Conservation (phyloP, 2,113 vertebrate species). For the Vanacampus margaritifer region DNA sequence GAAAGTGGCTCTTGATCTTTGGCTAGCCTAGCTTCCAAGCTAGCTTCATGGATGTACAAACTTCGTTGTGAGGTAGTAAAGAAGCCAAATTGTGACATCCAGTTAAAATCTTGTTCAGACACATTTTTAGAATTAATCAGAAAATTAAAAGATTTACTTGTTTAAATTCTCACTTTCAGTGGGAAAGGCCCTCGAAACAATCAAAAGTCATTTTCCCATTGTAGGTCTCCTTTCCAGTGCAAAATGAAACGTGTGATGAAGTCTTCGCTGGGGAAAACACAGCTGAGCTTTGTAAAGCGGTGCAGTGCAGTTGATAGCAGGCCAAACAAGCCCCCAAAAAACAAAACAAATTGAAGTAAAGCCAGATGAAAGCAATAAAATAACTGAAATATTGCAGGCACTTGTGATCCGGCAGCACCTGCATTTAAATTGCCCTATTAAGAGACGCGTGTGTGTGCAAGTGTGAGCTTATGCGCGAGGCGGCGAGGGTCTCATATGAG, state of each 20-base stretch:
- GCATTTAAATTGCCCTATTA: constrained; percentile 65
- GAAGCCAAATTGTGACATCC: too few species aligned
- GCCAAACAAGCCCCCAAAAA: constrained; percentile 16
- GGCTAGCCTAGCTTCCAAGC: too few species aligned
- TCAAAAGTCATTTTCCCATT: background rate
- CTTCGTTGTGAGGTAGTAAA: too few species aligned
- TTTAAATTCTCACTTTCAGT: too few species aligned
- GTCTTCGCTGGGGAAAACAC: background rate
- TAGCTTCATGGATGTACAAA: too few species aligned
- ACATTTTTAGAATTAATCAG: too few species aligned
- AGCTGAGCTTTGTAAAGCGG: background rate
- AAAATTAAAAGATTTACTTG: too few species aligned
- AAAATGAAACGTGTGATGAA: constrained; percentile 1
- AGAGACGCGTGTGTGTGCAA: constrained; percentile 27
- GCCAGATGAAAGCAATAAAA: constrained; percentile 34
- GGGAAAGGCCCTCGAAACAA: background rate
- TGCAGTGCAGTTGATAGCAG: constrained; percentile 1
- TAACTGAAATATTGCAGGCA: constrained; percentile 24
- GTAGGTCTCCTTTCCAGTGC: background rate
- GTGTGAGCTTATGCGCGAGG: background rate
- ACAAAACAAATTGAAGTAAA: constrained; percentile 23
- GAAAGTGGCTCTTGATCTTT: too few species aligned
- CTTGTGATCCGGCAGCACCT: constrained; percentile 28
- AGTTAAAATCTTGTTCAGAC: too few species aligned
- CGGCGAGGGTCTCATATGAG: background rate